Base-by-base conservation (phyloP, 2,797 vertebrate species). In the Podarcis lilfordi region DNA sequence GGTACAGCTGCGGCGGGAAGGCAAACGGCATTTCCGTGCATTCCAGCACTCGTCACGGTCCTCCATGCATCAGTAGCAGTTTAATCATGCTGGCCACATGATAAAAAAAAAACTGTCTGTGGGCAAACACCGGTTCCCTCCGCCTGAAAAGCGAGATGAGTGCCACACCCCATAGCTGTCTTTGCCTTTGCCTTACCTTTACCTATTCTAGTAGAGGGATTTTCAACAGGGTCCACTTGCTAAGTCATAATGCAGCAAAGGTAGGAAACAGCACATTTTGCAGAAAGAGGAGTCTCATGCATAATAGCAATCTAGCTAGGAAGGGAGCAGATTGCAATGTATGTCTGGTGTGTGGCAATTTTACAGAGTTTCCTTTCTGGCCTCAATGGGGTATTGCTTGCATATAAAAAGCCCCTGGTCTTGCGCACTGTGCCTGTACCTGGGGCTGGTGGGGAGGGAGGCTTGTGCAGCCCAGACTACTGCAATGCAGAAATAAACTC, bases 401-500 rank as follows among this genome's bases (percentile, higher is more conserved):
- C 66, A 32, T 17, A 83, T 50, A 27, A 25, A 55, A 25, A 35
- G 25, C 27, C 50, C 21, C 25, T n/a, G 43, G 37, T 55, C 32
- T 40, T 69, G 2, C 25, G 3, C 2, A 1, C 3, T 43, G 19
- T 81, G 40, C 17, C 1, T 27, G 23, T 45, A 50, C 21, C 75
- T 68, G 43, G 37, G 29, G 50, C 13, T 55, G 50, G 19, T 17
- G 21, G 72, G 17, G 59, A 43, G 37, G 3, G 1, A 4, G 9
- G 32, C n/a, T 72, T n/a, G 2, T 35, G 32, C 3, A 45, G 5
- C 19, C n/a, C 32, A 23, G 3, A 23, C 1, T 50, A n/a, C 32
- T 29, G 66, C 37, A 88, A 69, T 11, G 21, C 17, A 83, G 64
- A 55, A 91, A 89, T 71, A 79, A 84, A 35, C 2, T 89, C 29